These are phyloP conservation scores for Antennarius maculatus DNA, from an alignment of 2,797 vertebrate genomes.

Conservation along the genomic window DNA sequence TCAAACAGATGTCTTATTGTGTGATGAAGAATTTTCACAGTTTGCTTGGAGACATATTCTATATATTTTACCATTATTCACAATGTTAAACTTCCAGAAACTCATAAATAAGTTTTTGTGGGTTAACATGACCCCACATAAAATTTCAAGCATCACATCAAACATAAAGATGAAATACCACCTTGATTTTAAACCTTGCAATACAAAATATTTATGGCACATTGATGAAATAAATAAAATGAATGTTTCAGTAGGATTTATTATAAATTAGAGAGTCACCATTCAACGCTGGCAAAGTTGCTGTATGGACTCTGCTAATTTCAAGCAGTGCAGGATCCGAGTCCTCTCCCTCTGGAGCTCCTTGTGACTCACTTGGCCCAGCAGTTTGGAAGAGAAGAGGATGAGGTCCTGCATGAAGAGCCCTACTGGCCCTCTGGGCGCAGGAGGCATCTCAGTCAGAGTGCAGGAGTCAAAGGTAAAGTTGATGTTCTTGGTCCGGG, in stretches of 20 bases:
- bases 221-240: background rate
- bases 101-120: too few relatives aligned
- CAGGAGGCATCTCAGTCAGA: conserved; percentile 84
- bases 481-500: conserved; percentile 85
- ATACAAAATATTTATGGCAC: background rate
- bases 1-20: too few relatives aligned
- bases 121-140: too few relatives aligned
- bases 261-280: background rate
- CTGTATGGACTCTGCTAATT: conserved; percentile 86
- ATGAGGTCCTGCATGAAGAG: conserved; percentile 94
- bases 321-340: conserved; percentile 87
- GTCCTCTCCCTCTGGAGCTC: conserved; percentile 83
- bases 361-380: conserved; percentile 79
- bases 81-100: too few relatives aligned
- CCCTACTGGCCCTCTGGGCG: conserved; percentile 78
- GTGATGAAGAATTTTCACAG: too few relatives aligned
- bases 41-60: too few relatives aligned
- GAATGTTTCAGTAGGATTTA: background rate
- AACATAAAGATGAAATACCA: too few relatives aligned
- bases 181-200: too few relatives aligned
- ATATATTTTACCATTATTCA: too few relatives aligned
- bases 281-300: conserved; percentile 70
- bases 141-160: too few relatives aligned
- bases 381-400: conserved; percentile 88
- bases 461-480: conserved; percentile 86